Evolutionary conservation across 2,888 invertebrate species (phyloP).

Genomic region (Melieria picta): DNA sequence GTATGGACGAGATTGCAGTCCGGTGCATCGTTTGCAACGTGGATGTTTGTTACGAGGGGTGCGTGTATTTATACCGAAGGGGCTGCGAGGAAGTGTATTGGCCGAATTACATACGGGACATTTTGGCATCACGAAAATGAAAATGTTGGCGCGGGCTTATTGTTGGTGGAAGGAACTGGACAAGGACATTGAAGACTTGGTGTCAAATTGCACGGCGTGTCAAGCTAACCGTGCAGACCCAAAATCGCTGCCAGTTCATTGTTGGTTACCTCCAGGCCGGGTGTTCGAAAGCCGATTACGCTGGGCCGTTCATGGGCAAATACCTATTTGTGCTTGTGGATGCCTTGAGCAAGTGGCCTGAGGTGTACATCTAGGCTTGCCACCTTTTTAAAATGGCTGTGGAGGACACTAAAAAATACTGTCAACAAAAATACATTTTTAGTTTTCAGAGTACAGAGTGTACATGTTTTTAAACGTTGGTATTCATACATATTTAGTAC

Average conservation of each 20-base stretch:
- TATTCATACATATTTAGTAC: no score
- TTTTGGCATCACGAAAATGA: constrained; percentile 40
- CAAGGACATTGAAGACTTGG: constrained; percentile 28
- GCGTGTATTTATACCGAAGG: constrained; percentile 36
- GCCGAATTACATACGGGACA: constrained; percentile 40
- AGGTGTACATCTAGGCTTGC: no score
- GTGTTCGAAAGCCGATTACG: no score
- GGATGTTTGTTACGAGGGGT: constrained; percentile 40
- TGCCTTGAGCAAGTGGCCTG: no score
- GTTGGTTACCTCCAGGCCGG: constrained; percentile 22
- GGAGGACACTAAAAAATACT: no score
- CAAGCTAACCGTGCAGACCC: constrained; percentile 28
- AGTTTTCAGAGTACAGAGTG: no score
- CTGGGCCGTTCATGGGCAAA: no score
- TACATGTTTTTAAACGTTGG: no score
- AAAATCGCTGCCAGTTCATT: constrained; percentile 22
- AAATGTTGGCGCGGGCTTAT: constrained; percentile 41
- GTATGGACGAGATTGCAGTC: constrained; percentile 18
- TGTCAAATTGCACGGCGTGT: constrained; percentile 37
- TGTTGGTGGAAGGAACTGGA: constrained; percentile 44
- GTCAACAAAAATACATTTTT: no score
- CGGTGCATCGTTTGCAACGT: constrained; percentile 14
- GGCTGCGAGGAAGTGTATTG: background rate
- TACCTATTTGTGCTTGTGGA: no score
- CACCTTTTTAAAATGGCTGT: no score